phyloP scores from a whole-genome alignment of 2,797 vertebrate species.

The Schizopygopsis pylzovi region DNA sequence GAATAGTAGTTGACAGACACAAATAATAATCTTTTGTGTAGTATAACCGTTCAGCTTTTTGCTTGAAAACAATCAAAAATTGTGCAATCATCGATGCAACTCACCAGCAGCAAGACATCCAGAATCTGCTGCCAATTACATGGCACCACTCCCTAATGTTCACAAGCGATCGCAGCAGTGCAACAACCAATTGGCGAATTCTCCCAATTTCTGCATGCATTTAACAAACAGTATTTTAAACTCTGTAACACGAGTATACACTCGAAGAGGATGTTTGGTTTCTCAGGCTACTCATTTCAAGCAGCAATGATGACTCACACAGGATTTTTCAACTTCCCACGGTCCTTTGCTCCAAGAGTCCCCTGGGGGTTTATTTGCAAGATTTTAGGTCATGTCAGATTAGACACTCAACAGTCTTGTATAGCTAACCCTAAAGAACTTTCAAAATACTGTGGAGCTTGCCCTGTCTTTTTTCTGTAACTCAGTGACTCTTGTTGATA shows the following conservation, averaged over 20 bases:
- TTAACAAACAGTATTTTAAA: no score
- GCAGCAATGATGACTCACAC: conserved; percentile 25
- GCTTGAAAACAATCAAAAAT: no score
- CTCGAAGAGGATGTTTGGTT: conserved; percentile 1
- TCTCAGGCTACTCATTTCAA: background rate
- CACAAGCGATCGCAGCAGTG: no score
- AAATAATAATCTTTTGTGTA: no score
- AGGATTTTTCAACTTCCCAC: conserved; percentile 58
- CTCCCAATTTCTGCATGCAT: no score
- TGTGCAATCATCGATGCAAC: no score
- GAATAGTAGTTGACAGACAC: no score
- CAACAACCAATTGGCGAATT: no score
- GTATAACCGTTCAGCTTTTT: no score
- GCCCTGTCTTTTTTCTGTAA: background rate
- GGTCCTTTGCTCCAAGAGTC: conserved; percentile 44
- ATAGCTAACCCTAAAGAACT: background rate
- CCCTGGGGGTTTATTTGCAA: conserved; percentile 48
- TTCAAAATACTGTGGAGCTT: background rate
- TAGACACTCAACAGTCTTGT: background rate
- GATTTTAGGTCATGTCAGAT: background rate
- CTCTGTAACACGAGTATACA: background rate
- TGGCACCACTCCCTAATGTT: no score
- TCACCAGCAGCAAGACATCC: no score
- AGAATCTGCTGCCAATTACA: no score
- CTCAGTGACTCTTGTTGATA: background rate